Evolutionary conservation across 2,113 vertebrate species (phyloP).

Genomic region (Alligator sinensis): DNA sequence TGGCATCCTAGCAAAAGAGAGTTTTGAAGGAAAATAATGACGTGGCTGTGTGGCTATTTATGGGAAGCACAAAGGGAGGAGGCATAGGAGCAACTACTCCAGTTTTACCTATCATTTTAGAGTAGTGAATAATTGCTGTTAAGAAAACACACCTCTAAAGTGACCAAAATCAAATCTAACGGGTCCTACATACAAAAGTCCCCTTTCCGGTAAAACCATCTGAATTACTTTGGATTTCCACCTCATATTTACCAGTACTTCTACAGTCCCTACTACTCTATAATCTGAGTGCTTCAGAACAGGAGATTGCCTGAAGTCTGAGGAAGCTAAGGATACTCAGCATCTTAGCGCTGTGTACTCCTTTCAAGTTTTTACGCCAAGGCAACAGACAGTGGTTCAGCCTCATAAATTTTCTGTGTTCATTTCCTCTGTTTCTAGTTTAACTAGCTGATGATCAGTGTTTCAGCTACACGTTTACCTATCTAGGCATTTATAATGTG

Average conservation of each 20-base stretch:
- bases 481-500: background rate
- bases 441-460: background rate
- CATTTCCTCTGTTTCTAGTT: background rate
- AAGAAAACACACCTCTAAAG: background rate
- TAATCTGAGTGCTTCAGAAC: background rate
- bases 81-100: background rate
- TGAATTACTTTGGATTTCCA: background rate
- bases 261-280: background rate
- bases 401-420: background rate
- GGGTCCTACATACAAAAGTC: background rate
- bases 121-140: background rate
- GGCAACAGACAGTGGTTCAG: slow-evolving; percentile 5
- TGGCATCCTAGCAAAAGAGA: background rate
- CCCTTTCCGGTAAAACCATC: background rate
- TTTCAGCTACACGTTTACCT: background rate
- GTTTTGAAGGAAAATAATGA: too few species aligned
- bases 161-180: background rate
- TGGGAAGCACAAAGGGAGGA: background rate
- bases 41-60: background rate
- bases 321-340: background rate
- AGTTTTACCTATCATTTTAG: background rate
- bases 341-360: background rate
- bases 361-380: background rate
- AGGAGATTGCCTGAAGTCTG: slow-evolving; percentile 23
- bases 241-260: background rate